Evolutionary conservation across 2,888 invertebrate genomes (phyloP).

Genomic region (Apeira syringaria): DNA sequence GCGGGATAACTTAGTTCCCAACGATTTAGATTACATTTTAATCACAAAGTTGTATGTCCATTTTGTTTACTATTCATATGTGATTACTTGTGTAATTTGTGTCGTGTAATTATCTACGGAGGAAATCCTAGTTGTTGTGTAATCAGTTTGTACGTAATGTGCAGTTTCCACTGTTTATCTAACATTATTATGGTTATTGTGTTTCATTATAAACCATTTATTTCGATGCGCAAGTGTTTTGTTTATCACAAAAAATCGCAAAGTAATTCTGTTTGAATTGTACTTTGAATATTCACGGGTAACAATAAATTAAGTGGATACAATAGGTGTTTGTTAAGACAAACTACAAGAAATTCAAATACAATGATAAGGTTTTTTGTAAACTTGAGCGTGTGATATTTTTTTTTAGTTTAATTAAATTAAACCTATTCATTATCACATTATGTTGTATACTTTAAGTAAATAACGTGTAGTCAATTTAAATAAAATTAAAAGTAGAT

Average conservation of each 20-base stretch:
- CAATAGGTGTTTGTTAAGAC: too few relatives aligned
- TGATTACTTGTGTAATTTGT: constrained; percentile 69
- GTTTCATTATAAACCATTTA: constrained; percentile 75
- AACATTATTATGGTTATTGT: constrained; percentile 66
- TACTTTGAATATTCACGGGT: constrained; percentile 30
- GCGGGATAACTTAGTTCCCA: constrained; percentile 24
- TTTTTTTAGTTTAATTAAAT: too few relatives aligned
- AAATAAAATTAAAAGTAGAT: too few relatives aligned
- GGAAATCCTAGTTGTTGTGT: constrained; percentile 71
- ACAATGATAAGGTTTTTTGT: too few relatives aligned
- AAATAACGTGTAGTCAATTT: too few relatives aligned
- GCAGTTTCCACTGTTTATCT: constrained; percentile 63
- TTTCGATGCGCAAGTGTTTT: constrained; percentile 45
- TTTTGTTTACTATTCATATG: constrained; percentile 59
- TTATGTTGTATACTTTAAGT: too few relatives aligned
- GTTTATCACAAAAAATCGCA: constrained; percentile 40
- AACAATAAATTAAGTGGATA: constrained; percentile 7
- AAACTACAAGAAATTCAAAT: too few relatives aligned
- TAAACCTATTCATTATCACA: too few relatives aligned
- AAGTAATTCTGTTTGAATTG: constrained; percentile 45
- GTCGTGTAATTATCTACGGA: constrained; percentile 66
- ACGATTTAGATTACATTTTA: constrained; percentile 34
- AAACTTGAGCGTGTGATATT: too few relatives aligned
- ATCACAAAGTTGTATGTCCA: constrained; percentile 29
- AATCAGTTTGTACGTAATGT: constrained; percentile 60